Evolutionary conservation across 2,888 invertebrate genomes (phyloP), one percentile per base, ranked within the genome.

Genomic region (Balanococcus diminutus): DNA sequence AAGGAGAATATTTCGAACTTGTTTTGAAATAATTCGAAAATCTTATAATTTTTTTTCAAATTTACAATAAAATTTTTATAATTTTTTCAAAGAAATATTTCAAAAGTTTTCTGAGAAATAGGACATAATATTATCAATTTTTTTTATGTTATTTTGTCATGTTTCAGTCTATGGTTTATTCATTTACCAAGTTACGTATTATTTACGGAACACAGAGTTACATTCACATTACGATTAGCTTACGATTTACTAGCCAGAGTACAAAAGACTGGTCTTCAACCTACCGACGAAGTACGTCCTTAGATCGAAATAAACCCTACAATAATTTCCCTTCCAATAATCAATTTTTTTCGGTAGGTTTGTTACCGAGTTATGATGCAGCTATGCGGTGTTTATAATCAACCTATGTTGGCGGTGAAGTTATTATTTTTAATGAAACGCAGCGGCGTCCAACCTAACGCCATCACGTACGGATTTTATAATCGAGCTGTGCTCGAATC

Each of bases 351-450:
- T 42, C 81, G 31, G 36, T 88, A 94, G 95, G 96, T 99, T 83
- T 99, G 99, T 91, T 99, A 98, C 90, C 93, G 99, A 87, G 96
- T 98, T 84, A 96, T 99, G 94, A 98, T 99, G 96, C 98, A 99
- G 90, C 92, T 99, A 31, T 99, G 99, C 91, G 98, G 99, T 6
- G 94, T 96, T 88, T 96, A 98, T 90, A 96, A 96, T 86, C 93
- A 97, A 89, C 99, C 99, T 0, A 95, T 97, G 86, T 91, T 99
- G 89, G 99, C 99, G 0, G 98, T 99, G 0, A 96, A 97, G 89
- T 91, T 96, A 81, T 91, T 96, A 88, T 95, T 96, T 89, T 93
- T 96, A 75, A 98, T 98, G 97, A 97, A 97, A 90, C 93, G 96
- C 25, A 95, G 95, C 56, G 97, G 97, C 0, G 93, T 99, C 56